Evolutionary conservation across 2,113 vertebrate genomes (phyloP).

Genomic region (Chroicocephalus ridibundus): DNA sequence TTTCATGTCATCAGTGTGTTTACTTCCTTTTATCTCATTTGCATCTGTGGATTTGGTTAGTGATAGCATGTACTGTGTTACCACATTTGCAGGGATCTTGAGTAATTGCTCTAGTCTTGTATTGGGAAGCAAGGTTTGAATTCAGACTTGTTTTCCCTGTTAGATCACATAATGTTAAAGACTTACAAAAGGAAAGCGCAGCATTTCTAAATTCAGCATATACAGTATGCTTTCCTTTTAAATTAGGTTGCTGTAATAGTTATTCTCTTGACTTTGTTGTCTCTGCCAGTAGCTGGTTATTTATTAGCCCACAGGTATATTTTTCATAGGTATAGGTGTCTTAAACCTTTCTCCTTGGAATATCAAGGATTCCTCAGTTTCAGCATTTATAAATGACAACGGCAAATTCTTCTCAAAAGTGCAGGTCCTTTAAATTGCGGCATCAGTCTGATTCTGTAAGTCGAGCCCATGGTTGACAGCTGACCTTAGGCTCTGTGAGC

Average conservation of each 20-base stretch:
- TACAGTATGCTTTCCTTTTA: neutral
- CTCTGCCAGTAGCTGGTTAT: neutral
- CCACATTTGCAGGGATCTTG: neutral
- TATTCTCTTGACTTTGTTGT: neutral
- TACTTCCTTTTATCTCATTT: neutral
- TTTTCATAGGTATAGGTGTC: neutral
- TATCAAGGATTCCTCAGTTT: neutral
- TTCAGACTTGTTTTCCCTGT: neutral
- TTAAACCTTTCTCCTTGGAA: neutral
- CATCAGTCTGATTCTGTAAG: neutral
- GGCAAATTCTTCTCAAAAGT: neutral
- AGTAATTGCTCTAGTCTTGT: neutral
- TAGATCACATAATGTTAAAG: neutral
- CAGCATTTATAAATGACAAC: neutral
- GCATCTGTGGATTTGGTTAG: neutral
- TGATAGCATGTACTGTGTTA: neutral
- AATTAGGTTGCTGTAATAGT: neutral
- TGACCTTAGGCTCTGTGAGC: neutral
- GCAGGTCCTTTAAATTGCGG: neutral
- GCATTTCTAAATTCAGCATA: neutral
- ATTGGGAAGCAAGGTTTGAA: neutral
- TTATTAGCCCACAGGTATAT: neutral
- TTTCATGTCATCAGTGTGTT: neutral
- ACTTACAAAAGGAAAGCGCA: neutral
- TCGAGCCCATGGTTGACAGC: neutral